Evolutionary conservation across 2,113 vertebrate genomes (phyloP).

Genomic region (Cavia aperea): DNA sequence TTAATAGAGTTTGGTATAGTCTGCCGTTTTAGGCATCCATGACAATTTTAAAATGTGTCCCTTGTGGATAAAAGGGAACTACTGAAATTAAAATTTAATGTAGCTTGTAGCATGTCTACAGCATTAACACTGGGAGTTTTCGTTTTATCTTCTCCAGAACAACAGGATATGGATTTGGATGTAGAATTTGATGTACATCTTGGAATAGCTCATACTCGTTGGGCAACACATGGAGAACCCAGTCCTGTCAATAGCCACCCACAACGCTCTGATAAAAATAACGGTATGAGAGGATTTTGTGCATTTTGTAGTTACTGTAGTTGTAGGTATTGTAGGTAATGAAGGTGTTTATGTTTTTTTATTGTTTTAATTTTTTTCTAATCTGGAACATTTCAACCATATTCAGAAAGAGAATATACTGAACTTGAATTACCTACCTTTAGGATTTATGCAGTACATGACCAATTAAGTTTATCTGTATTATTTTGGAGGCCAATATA

Average conservation of each 20-base stretch:
- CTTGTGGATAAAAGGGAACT: not conserved
- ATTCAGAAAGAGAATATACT: not conserved
- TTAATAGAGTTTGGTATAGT: not conserved
- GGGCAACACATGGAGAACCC: conserved; percentile 95
- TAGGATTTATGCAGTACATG: not conserved
- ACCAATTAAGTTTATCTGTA: not conserved
- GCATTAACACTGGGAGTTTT: conserved; percentile 19
- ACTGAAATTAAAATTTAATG: conserved; percentile 21
- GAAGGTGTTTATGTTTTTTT: conserved; percentile 34
- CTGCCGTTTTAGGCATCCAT: not conserved
- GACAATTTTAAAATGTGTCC: not conserved
- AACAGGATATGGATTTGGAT: conserved; percentile 92
- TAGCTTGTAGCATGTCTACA: not conserved
- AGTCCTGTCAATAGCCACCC: conserved; percentile 95
- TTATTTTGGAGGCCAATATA: not conserved
- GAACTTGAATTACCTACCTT: not conserved
- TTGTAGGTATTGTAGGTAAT: not conserved
- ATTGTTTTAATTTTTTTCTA: conserved; percentile 57
- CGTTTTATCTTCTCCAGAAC: conserved; percentile 78
- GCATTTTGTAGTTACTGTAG: not conserved
- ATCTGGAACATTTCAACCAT: conserved; percentile 34
- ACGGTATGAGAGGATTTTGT: conserved; percentile 77
- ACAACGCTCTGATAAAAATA: conserved; percentile 93
- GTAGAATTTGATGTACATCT: conserved; percentile 95
- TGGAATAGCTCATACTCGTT: conserved; percentile 97